Percentiles rank a stretch among this genome's conserved stretches.
These are phyloP conservation scores for Addax nasomaculatus DNA, from an alignment of 2,113 vertebrate species.

Conservation along the genomic window DNA sequence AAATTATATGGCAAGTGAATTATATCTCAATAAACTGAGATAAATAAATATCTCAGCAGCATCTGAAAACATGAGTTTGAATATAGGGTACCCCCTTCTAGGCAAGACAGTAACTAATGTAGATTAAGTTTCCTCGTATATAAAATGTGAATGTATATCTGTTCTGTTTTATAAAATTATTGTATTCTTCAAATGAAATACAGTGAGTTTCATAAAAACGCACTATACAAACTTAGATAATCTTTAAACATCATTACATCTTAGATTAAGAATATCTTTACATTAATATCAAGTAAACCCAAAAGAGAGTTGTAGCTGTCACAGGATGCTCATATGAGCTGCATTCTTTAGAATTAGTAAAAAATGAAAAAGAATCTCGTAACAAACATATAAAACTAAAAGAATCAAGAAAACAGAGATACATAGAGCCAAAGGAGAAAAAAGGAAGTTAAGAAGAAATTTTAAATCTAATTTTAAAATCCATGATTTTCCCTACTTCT, in stretches of 20 bases:
- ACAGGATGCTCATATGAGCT: background rate
- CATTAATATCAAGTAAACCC: background rate
- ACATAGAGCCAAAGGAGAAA: background rate
- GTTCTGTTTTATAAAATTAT: background rate
- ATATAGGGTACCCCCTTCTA: background rate
- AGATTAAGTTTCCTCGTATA: background rate
- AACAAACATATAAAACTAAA: background rate
- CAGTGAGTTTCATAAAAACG: background rate
- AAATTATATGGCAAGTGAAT: background rate
- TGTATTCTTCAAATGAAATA: background rate
- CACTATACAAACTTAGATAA: background rate
- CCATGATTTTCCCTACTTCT: background rate
- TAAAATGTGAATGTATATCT: background rate
- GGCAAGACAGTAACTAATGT: background rate
- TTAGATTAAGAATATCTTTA: background rate
- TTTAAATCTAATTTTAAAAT: conserved; percentile 15
- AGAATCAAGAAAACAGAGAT: background rate
- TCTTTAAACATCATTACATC: background rate
- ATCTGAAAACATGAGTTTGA: background rate
- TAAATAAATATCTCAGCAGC: background rate
- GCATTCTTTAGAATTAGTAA: background rate
- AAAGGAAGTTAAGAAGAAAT: background rate
- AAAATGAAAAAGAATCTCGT: background rate
- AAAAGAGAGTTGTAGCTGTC: background rate
- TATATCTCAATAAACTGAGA: background rate